These are phyloP conservation scores for Holcopasites calliopsidis DNA, from an alignment of 1,140 invertebrate species.

Conservation along the genomic window DNA sequence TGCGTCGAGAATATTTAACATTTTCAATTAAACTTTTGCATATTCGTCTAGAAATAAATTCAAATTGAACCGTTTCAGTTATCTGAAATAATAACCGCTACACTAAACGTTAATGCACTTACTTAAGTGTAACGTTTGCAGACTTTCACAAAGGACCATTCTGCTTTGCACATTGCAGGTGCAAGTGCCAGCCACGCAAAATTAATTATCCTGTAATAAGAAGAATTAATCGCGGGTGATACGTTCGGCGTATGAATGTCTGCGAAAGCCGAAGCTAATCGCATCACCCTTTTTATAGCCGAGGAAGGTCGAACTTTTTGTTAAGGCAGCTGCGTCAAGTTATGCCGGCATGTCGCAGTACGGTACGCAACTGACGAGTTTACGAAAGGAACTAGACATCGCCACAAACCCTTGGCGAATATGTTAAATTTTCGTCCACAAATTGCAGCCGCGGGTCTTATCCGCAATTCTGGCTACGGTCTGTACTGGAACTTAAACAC, in stretches of 20 bases:
- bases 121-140: too few relatives aligned
- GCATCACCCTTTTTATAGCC: slow-evolving; percentile 1
- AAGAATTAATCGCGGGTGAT: neutral
- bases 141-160: neutral
- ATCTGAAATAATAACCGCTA: too few relatives aligned
- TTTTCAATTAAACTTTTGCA: too few relatives aligned
- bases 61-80: too few relatives aligned
- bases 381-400: slow-evolving; percentile 50
- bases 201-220: neutral
- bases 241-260: neutral
- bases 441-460: slow-evolving; percentile 1
- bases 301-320: slow-evolving; percentile 14
- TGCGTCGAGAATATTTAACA: too few relatives aligned
- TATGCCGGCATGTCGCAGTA: slow-evolving; percentile 53
- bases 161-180: neutral
- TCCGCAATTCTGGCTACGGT: too few relatives aligned
- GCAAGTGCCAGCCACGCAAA: too few relatives aligned
- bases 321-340: slow-evolving; percentile 5
- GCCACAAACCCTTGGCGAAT: neutral
- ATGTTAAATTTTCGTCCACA: slow-evolving; percentile 13
- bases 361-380: slow-evolving; percentile 46
- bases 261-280: neutral
- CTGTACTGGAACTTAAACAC: too few relatives aligned
- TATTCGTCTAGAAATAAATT: too few relatives aligned
- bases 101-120: too few relatives aligned